Evolutionary conservation across 2,888 invertebrate species (phyloP), one percentile per base, ranked within the genome.

Genomic region (Tetragnatha montana): DNA sequence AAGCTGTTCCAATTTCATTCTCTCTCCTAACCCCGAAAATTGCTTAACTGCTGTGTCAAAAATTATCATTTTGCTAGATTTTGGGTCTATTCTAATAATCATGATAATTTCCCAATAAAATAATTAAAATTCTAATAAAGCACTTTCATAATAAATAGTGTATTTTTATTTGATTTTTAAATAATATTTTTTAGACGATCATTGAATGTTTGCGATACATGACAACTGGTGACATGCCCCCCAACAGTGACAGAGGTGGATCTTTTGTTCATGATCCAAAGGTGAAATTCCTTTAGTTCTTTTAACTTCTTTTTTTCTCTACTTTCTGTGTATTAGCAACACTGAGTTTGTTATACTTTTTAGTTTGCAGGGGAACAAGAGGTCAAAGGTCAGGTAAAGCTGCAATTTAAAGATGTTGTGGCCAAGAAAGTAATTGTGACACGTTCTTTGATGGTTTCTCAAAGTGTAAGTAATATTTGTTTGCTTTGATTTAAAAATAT

Each of bases 131-230:
- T 47, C 22, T 47, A 76, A 47, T 76, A 47, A 73, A 73, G 19
- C 17, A 19, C 10, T 19, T 19, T 0, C 12, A n/a, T 19, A 12
- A 21, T 50, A 7, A n/a, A 10, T 75, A 14, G 8, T 74, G 35
- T 35, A 35, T 35, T 35, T 35, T 35, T 35, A 4, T 35, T 2
- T 1, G 35, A 51, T 47, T 8, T 8, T 80, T 60, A 19, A 8
- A 51, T 60, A 50, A 51, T 47, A 51, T 35, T n/a, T 68, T 79
- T 35, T 60, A 91, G 91, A 99, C 99, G 0, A 96, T 99, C 70
- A 98, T 99, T 92, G 99, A 99, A 94, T 96, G 97, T 90, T 94
- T 99, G 50, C 98, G 97, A 92, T 99, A 96, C 94, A 96, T 97
- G 2, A 95, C 98, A 19, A 98, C 98, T 0, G 98, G 98, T 0